Base-by-base conservation (phyloP, 1,140 invertebrate species). In the Drosophila aff. region DNA sequence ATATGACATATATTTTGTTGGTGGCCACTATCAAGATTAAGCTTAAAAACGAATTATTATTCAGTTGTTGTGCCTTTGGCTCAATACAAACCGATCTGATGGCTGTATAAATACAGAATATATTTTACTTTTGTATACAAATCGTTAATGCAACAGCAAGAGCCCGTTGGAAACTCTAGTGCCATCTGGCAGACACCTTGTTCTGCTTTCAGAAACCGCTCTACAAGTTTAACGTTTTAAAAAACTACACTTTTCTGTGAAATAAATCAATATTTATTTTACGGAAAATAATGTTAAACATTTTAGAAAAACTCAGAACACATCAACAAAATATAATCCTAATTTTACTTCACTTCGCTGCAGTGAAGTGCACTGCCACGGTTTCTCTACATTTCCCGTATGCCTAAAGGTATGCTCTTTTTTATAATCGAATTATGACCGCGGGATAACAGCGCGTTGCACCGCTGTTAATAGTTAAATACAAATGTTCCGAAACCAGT, bases 381-480 rank as follows among this genome's bases (percentile, higher is more conserved):
- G 5, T 23, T 26, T 33, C 7, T 62, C 11, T 63, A 63, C 47
- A 40, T 40, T 18, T 5, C 6, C 5, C 23, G 10, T 0, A 6
- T 21, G n/a, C 61, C 67, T 23, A 55, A 71, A 71, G 53, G 49
- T 53, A 67, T 67, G 23, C 21, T 31, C 1, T 6, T 5, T 0
- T 3, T 43, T 28, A 18, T 15, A 26, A 26, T 43, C 2, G 0
- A 43, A 18, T 15, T 41, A 5, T 4, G 0, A 23, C 2, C 44
- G 9, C 8, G 6, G 28, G 26, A 8, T 67, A 62, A 62, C 64
- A 66, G 41, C 9, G 21, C 21, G 21, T 21, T 21, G 21, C 21
- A 21, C 21, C 21, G 10, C 36, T 68, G 46, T 68, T 65, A 68
- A 21, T 11, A 2, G 18, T 52, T 52, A 43, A 13, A 9, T 3